Conservation (phyloP, 53 echinoderm and acorn worm species). For the Luidia sarsii region DNA sequence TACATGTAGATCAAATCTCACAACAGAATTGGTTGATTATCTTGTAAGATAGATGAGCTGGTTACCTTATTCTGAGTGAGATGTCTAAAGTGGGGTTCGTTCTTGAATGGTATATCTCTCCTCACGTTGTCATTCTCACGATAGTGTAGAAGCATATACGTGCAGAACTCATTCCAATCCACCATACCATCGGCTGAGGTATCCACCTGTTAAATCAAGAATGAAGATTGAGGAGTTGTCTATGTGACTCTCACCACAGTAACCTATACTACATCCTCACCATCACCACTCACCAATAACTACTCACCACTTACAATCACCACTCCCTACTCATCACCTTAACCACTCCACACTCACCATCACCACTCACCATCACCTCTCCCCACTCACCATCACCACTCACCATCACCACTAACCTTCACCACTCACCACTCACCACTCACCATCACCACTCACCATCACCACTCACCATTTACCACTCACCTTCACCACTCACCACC, state of each 20-base stretch:
- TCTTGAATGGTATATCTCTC: constrained; percentile 63
- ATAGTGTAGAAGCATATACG: constrained; percentile 91
- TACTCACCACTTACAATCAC: too few relatives aligned
- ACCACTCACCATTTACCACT: not conserved
- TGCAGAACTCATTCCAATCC: constrained; percentile 97
- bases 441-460: constrained; percentile 58
- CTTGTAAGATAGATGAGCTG: not conserved
- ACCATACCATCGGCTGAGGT: constrained; percentile 97
- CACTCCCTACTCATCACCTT: too few relatives aligned
- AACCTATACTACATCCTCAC: too few relatives aligned
- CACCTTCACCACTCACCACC: too few relatives aligned
- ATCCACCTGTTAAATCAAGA: constrained; percentile 76
- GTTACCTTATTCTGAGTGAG: constrained; percentile 81
- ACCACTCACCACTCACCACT: not conserved
- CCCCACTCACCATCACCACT: not conserved
- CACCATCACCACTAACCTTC: not conserved
- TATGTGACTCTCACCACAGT: too few relatives aligned
- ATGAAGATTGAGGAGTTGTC: too few relatives aligned
- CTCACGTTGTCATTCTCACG: constrained; percentile 83
- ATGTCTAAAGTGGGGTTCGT: constrained; percentile 78
- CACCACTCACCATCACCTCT: not conserved
- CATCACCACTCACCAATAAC: too few relatives aligned
- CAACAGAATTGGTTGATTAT: not conserved
- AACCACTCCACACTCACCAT: too few relatives aligned
- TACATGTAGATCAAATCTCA: not conserved